These are phyloP conservation scores for Astropecten irregularis DNA, from an alignment of 53 echinoderm and acorn worm species.

Conservation along the genomic window DNA sequence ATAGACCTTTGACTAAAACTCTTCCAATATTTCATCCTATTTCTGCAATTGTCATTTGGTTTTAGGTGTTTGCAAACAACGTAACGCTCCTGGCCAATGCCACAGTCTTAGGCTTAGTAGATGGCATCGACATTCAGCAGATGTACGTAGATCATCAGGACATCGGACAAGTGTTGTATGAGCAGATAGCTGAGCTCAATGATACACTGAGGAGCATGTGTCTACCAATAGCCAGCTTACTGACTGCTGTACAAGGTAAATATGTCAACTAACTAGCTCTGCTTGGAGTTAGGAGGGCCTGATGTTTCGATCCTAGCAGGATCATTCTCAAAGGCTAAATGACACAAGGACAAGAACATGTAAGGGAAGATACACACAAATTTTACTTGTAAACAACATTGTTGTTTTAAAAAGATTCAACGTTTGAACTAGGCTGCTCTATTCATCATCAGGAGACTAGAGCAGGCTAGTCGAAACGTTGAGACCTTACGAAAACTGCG, in stretches of 20 bases:
- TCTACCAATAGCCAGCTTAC: constrained; percentile 41
- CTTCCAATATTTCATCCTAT: too few relatives aligned
- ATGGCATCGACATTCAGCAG: constrained; percentile 67
- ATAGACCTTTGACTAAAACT: too few relatives aligned
- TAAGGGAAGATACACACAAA: too few relatives aligned
- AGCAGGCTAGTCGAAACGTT: too few relatives aligned
- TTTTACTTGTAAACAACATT: not conserved
- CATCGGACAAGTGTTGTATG: not conserved
- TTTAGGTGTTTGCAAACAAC: constrained; percentile 1
- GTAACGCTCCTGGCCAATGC: constrained; percentile 23
- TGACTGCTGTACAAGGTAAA: constrained; percentile 44
- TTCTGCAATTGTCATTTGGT: too few relatives aligned
- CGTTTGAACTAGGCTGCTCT: not conserved
- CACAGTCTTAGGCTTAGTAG: constrained; percentile 56
- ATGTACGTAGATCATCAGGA: constrained; percentile 7
- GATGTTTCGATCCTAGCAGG: too few relatives aligned
- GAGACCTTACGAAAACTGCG: too few relatives aligned
- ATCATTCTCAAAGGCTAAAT: too few relatives aligned
- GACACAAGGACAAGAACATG: too few relatives aligned
- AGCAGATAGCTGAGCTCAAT: constrained; percentile 43
- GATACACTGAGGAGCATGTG: constrained; percentile 45
- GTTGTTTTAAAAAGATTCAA: not conserved
- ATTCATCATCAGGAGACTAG: too few relatives aligned
- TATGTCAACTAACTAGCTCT: too few relatives aligned
- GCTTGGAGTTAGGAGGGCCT: too few relatives aligned